Base-by-base conservation (phyloP, 2,888 invertebrate genomes). In the Anoplius nigerrimus region DNA sequence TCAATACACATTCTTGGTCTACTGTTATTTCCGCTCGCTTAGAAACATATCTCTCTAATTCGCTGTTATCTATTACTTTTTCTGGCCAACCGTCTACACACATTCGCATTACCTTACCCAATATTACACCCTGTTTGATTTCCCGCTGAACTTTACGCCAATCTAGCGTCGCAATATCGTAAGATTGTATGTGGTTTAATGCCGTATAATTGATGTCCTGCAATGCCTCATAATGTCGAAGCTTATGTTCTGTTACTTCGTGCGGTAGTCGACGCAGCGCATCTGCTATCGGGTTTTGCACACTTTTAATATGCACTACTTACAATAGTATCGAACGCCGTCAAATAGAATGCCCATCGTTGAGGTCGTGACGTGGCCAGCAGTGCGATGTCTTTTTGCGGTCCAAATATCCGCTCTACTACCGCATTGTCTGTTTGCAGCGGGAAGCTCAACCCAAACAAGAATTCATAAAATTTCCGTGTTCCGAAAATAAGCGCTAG, bases 401-500 rank as follows among this genome's bases (percentile, higher is more conserved):
- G 68, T 11, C 65, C 54, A 0, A 76, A 74, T 45, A 75, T 72
- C 18, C 66, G 34, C 2, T 58, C n/a, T 20, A 72, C 54, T 0
- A 66, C 61, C 8, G 46, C 48, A 42, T 69, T 66, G 21, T 74
- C 75, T 0, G 72, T 72, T 55, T 72, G 34, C 5, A 75, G 60
- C 2, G 69, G 22, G 24, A 74, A 76, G 5, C 54, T 20, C 0
- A 51, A 13, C 0, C 74, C 72, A 11, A 22, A 64, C 4, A 76
- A 21, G 20, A 69, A 74, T 21, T 66, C 62, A 21, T 70, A 64
- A 69, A 72, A 69, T 15, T 57, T 67, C 27, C 45, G 69, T 6
- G 68, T 45, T 15, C 66, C 70, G 45, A 70, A 74, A 16, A 74
- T 64, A 18, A 70, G 61, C 3, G 42, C 42, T n/a, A n/a, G n/a